Evolutionary conservation across 2,888 invertebrate genomes (phyloP).

Genomic region (Danaus chrysippus): DNA sequence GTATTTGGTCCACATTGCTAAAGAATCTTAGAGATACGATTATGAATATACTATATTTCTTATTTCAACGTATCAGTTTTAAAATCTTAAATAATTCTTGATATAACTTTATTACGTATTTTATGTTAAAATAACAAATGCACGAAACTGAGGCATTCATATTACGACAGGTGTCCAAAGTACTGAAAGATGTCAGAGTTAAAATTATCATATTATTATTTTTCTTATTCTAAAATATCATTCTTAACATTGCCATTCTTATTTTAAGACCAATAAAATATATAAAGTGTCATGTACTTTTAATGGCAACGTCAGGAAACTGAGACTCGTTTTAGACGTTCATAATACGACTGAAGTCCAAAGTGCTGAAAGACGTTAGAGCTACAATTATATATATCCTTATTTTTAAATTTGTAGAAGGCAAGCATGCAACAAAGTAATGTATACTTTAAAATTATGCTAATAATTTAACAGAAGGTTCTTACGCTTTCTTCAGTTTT

Average conservation of each 20-base stretch:
- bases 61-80: too few relatives aligned
- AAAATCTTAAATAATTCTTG: too few relatives aligned
- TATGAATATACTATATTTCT: too few relatives aligned
- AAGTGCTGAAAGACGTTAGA: conserved; percentile 31
- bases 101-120: too few relatives aligned
- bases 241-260: background rate
- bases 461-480: conserved; percentile 4
- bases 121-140: too few relatives aligned
- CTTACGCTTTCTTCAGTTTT: conserved; percentile 3
- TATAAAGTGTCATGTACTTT: conserved; percentile 20
- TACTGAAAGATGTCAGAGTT: too few relatives aligned
- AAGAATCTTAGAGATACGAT: too few relatives aligned
- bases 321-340: conserved; percentile 20
- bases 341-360: conserved; percentile 25
- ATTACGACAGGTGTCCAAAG: too few relatives aligned
- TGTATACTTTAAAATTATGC: conserved; percentile 7
- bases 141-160: too few relatives aligned
- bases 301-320: conserved; percentile 18
- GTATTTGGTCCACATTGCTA: too few relatives aligned
- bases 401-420: conserved; percentile 22
- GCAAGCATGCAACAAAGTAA: conserved; percentile 10
- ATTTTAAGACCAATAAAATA: conserved; percentile 15
- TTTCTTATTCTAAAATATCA: background rate
- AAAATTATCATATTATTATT: background rate
- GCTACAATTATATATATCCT: conserved; percentile 27